Evolutionary conservation across 2,888 invertebrate genomes (phyloP).

Genomic region (Agrochola lota): DNA sequence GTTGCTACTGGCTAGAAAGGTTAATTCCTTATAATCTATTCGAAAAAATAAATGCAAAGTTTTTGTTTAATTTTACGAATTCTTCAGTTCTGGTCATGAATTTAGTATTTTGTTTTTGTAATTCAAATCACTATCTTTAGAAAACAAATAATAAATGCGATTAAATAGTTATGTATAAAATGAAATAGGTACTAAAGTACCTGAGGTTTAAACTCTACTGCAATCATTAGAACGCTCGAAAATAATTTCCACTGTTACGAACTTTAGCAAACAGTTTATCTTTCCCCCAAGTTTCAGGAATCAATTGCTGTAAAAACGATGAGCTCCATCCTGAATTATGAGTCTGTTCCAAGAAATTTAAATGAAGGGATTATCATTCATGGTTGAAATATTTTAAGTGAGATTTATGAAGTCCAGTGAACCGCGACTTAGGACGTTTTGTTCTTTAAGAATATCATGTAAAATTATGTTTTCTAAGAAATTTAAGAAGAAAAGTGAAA

Average conservation of each 20-base stretch:
- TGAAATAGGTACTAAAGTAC: not conserved
- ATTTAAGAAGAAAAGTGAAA: not conserved
- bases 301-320: constrained; percentile 56
- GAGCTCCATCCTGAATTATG: constrained; percentile 25
- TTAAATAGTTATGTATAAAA: not conserved
- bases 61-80: not conserved
- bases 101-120: not conserved
- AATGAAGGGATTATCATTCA: constrained; percentile 35
- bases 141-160: not conserved
- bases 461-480: not conserved
- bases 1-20: not conserved
- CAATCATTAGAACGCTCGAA: constrained; percentile 8
- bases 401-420: constrained; percentile 18
- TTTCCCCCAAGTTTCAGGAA: constrained; percentile 46
- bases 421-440: not conserved
- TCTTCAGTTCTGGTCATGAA: not conserved
- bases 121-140: no score
- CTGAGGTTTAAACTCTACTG: not conserved
- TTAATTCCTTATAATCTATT: no score
- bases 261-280: constrained; percentile 47
- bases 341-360: constrained; percentile 21
- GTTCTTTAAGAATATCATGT: not conserved
- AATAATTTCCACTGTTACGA: constrained; percentile 29
- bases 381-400: constrained; percentile 9
- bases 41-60: not conserved